phyloP scores from a whole-genome alignment of 1,140 invertebrate genomes.

The Pogonognathellus flavescens region DNA sequence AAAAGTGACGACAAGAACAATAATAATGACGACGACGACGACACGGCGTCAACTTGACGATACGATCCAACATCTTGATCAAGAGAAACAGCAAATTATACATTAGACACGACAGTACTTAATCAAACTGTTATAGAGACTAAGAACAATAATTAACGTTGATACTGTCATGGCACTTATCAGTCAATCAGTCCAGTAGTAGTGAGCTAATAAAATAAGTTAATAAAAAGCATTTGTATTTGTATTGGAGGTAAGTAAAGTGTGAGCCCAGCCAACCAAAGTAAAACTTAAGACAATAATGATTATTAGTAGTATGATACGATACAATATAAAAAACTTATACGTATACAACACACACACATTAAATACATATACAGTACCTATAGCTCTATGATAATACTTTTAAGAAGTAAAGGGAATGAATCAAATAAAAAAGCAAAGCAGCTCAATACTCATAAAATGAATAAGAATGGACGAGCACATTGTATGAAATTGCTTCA shows the following conservation, averaged over 20 bases:
- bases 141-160: conserved; percentile 10
- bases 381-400: no score
- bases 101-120: not conserved
- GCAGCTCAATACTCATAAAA: conserved; percentile 48
- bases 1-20: no score
- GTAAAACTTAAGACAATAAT: not conserved
- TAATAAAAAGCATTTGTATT: no score
- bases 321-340: no score
- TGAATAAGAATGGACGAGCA: conserved; percentile 38
- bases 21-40: not conserved
- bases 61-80: not conserved
- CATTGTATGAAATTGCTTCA: conserved; percentile 37
- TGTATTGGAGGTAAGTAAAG: not conserved
- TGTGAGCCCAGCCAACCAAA: conserved; percentile 18
- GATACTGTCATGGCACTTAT: conserved; percentile 29
- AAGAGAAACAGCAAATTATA: not conserved
- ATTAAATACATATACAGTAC: no score
- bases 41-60: conserved; percentile 15
- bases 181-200: conserved; percentile 35
- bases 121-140: not conserved
- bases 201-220: conserved; percentile 1
- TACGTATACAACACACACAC: no score
- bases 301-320: no score
- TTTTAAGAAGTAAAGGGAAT: not conserved
- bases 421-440: conserved; percentile 5